phyloP scores from a whole-genome alignment of 1,140 invertebrate genomes.

The Meloidogyne exigua region DNA sequence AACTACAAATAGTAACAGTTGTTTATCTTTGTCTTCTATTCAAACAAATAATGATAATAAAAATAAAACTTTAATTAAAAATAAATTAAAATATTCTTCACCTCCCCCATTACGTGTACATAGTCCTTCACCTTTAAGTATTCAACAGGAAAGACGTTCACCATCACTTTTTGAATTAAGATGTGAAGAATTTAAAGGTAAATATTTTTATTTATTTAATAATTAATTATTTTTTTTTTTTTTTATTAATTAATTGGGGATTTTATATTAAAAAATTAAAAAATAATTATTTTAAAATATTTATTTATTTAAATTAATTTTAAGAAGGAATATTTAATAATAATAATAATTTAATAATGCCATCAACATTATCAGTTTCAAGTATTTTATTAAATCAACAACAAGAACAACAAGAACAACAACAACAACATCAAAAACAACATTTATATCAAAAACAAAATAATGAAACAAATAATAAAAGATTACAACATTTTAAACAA shows the following conservation, averaged over 20 bases:
- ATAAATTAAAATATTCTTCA: background rate
- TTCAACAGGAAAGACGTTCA: background rate
- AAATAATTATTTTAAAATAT: too few species aligned
- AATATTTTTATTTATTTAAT: too few species aligned
- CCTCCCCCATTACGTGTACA: background rate
- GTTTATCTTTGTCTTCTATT: background rate
- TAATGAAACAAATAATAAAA: background rate
- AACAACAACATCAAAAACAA: background rate
- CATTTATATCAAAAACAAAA: background rate
- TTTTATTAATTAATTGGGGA: too few species aligned
- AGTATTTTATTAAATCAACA: background rate
- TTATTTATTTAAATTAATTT: too few species aligned
- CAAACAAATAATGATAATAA: background rate
- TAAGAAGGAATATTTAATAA: too few species aligned
- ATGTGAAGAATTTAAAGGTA: background rate
- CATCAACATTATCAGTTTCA: background rate
- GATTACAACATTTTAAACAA: background rate
- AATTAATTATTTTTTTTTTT: too few species aligned
- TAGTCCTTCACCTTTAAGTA: background rate
- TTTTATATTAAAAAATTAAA: too few species aligned
- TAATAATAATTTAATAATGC: too few species aligned
- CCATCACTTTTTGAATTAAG: conserved; percentile 10
- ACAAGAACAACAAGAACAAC: background rate
- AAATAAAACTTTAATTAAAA: background rate
- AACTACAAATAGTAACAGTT: background rate